These are phyloP conservation scores for Aptenodytes forsteri DNA, from an alignment of 2,113 vertebrate genomes.

Conservation along the genomic window DNA sequence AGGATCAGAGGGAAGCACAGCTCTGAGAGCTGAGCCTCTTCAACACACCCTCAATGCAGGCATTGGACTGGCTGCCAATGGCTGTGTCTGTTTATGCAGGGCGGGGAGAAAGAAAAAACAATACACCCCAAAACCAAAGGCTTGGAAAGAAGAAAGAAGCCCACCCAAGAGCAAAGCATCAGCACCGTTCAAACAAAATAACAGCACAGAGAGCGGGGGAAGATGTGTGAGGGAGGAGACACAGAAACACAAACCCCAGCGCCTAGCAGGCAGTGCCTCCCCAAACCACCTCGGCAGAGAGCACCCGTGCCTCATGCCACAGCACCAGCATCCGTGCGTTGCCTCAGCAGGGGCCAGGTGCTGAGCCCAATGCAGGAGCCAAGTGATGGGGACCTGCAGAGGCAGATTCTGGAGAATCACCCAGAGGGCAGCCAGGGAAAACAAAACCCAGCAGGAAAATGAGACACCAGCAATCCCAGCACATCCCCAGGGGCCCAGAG, in stretches of 20 bases:
- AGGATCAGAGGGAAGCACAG: background rate
- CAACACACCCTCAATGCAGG: background rate
- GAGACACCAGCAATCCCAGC: background rate
- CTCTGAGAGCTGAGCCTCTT: background rate
- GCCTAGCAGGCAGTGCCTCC: background rate
- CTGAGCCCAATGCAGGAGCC: background rate
- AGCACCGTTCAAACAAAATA: conserved; percentile 34
- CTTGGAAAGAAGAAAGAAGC: conserved; percentile 43
- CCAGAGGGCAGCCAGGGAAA: background rate
- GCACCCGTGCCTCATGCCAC: background rate
- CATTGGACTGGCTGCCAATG: background rate
- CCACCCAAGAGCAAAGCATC: conserved; percentile 55
- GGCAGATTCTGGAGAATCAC: background rate
- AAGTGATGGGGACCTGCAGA: background rate
- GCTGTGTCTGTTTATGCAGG: conserved; percentile 25
- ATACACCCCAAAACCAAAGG: conserved; percentile 58
- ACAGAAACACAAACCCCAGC: background rate
- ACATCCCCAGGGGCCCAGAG: background rate
- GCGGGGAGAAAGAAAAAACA: conserved; percentile 18
- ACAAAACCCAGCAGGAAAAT: conserved; percentile 4
- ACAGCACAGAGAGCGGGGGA: background rate
- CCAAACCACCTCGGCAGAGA: background rate
- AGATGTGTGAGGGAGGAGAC: conserved; percentile 6
- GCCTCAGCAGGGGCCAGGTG: background rate
- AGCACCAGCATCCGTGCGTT: background rate